These are phyloP conservation scores for Calephelis perditalis DNA, from an alignment of 2,888 invertebrate genomes.

Conservation along the genomic window DNA sequence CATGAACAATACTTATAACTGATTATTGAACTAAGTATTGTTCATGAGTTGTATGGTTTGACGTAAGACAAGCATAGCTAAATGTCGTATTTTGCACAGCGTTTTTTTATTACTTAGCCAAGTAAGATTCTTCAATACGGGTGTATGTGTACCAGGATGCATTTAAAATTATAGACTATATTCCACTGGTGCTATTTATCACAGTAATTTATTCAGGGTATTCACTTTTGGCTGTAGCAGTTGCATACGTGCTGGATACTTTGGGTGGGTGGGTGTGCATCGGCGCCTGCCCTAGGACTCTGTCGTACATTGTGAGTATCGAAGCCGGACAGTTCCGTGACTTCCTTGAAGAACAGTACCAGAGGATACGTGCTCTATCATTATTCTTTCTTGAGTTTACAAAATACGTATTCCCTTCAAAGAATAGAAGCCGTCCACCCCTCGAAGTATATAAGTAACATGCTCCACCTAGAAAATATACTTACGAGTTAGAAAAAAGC, in stretches of 20 bases:
- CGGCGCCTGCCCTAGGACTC: constrained; percentile 45
- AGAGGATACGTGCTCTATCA: constrained; percentile 44
- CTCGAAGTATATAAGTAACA: constrained; percentile 48
- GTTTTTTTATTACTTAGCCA: too few species aligned
- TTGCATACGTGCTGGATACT: constrained; percentile 35
- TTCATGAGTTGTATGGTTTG: too few species aligned
- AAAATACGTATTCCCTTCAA: constrained; percentile 55
- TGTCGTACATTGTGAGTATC: constrained; percentile 46
- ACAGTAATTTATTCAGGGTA: constrained; percentile 15
- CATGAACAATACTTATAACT: too few species aligned
- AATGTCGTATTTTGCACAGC: too few species aligned
- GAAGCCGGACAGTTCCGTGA: constrained; percentile 52
- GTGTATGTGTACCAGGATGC: constrained; percentile 1
- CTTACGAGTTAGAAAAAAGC: constrained; percentile 12
- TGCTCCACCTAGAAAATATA: constrained; percentile 39
- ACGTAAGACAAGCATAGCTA: too few species aligned
- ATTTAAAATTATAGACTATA: not conserved
- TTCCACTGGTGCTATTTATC: not conserved
- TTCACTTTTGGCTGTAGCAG: constrained; percentile 24
- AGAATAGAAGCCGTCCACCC: constrained; percentile 49
- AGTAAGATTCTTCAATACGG: too few species aligned
- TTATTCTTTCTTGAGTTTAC: constrained; percentile 47
- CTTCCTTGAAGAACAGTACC: constrained; percentile 58
- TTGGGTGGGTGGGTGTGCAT: constrained; percentile 54
- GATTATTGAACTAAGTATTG: too few species aligned